Evolutionary conservation across 2,797 vertebrate species (phyloP).

Genomic region (Rhinoraja longicauda): DNA sequence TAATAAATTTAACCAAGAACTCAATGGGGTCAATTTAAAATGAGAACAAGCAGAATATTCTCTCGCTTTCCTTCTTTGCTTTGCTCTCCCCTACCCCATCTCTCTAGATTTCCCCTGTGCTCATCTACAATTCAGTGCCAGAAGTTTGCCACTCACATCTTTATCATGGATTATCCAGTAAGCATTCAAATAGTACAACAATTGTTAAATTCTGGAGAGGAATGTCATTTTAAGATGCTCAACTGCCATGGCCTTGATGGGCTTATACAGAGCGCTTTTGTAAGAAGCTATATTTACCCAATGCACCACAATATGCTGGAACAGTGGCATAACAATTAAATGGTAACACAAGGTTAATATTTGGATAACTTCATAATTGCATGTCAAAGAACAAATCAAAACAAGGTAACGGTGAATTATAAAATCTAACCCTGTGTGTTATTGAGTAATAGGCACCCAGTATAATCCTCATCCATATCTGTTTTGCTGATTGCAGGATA

Average conservation of each 20-base stretch:
- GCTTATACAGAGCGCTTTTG: conserved; percentile 45
- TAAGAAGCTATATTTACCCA: conserved; percentile 34
- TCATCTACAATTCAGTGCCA: neutral
- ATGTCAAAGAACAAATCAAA: conserved; percentile 30
- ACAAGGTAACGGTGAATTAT: conserved; percentile 23
- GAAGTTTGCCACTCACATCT: neutral
- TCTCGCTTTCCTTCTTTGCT: neutral
- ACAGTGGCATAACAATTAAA: neutral
- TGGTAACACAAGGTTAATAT: conserved; percentile 19
- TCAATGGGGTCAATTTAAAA: neutral
- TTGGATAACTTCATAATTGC: conserved; percentile 28
- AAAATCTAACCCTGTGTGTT: conserved; percentile 18
- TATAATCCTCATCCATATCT: conserved; percentile 13
- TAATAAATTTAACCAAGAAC: neutral
- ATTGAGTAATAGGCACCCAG: neutral
- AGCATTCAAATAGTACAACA: conserved; percentile 16
- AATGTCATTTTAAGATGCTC: conserved; percentile 41
- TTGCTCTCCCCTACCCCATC: neutral
- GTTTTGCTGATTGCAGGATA: conserved; percentile 25
- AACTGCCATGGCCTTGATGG: conserved; percentile 42
- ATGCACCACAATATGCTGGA: conserved; percentile 17
- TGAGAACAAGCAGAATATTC: neutral
- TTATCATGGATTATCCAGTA: neutral
- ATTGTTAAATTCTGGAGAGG: conserved; percentile 44
- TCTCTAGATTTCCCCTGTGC: neutral